Evolutionary conservation across 2,113 vertebrate species (phyloP), one percentile per base, ranked within the genome.

Genomic region (Pongo abelii): DNA sequence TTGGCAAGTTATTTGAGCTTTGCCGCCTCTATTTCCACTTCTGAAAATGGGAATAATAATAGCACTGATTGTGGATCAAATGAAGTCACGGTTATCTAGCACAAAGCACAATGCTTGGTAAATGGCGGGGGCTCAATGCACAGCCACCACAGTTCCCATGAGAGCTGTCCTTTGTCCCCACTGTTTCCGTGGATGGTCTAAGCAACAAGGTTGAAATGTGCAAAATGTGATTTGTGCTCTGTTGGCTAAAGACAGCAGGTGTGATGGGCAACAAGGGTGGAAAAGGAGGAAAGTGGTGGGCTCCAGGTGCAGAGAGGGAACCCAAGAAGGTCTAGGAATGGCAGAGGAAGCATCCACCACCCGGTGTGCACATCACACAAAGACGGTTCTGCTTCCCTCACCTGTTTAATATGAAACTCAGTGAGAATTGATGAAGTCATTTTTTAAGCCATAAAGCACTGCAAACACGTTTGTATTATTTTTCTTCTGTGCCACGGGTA

Each of bases 401-500:
- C 55, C 64, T 9, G 8, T 20, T 89, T 84, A 78, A 40, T 74
- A 61, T 2, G 30, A 89, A 94, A 74, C 67, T 11, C 3, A 0
- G 12, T 6, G 30, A 96, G 75, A 74, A 72, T 11, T 64, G 94
- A 95, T 43, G 50, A 80, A 95, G 92, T 85, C 92, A 52, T 95
- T 95, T 95, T 96, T 97, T 77, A 91, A 97, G 81, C 17, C 87
- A 90, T 92, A 89, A 97, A 97, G 90, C 89, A 95, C 83, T 72
- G 75, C 87, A 59, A 93, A 94, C 61, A 85, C 38, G 88, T 95
- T 97, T 87, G 43, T 91, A 72, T 81, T 81, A 67, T 84, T 97
- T 96, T 93, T 90, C 93, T 91, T 93, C 89, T 81, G 23, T 80
- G 92, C 55, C 75, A 84, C 1, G 2, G 69, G 40, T 50, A 30